A percentile compares a stretch with the other conserved stretches of the same genome.
These are phyloP conservation scores for Achatina immaculata DNA, from an alignment of 1,140 invertebrate species.

Conservation along the genomic window DNA sequence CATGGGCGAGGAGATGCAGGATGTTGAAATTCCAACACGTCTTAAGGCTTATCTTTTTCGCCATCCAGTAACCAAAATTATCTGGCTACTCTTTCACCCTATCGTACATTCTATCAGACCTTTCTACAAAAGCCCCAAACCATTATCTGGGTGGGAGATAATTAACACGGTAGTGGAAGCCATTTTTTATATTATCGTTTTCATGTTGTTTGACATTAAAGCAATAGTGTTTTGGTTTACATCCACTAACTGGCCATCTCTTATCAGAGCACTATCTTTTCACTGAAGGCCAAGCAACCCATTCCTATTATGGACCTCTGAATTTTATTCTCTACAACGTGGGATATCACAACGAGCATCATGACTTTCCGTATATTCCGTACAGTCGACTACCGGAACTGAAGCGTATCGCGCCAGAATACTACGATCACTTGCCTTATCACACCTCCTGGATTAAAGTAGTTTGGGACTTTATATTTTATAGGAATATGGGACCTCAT, in stretches of 20 bases:
- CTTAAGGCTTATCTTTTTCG: slow-evolving; percentile 65
- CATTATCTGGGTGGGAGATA: slow-evolving; percentile 82
- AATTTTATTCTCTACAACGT: slow-evolving; percentile 99
- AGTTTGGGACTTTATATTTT: slow-evolving; percentile 68
- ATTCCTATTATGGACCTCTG: slow-evolving; percentile 96
- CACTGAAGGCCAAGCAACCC: slow-evolving; percentile 94
- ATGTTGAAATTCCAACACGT: slow-evolving; percentile 68
- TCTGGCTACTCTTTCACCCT: slow-evolving; percentile 67
- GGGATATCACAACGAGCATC: slow-evolving; percentile 77
- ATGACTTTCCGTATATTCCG: slow-evolving; percentile 69
- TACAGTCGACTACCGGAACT: slow-evolving; percentile 65
- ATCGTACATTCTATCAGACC: slow-evolving; percentile 64
- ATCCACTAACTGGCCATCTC: slow-evolving; percentile 98
- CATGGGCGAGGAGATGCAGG: slow-evolving; percentile 65
- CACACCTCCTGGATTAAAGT: slow-evolving; percentile 90
- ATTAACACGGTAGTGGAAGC: slow-evolving; percentile 90
- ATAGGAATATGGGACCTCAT: slow-evolving; percentile 65
- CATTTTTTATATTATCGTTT: slow-evolving; percentile 83
- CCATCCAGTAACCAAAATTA: slow-evolving; percentile 64
- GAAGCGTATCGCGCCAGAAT: slow-evolving; percentile 92
- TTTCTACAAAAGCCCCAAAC: slow-evolving; percentile 79
- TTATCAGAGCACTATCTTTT: slow-evolving; percentile 99
- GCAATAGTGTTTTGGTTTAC: slow-evolving; percentile 92
- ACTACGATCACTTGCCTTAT: slow-evolving; percentile 93
- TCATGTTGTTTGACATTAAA: slow-evolving; percentile 83